phyloP scores from a whole-genome alignment of 1,140 invertebrate genomes.

The Brachionus manjavacas region DNA sequence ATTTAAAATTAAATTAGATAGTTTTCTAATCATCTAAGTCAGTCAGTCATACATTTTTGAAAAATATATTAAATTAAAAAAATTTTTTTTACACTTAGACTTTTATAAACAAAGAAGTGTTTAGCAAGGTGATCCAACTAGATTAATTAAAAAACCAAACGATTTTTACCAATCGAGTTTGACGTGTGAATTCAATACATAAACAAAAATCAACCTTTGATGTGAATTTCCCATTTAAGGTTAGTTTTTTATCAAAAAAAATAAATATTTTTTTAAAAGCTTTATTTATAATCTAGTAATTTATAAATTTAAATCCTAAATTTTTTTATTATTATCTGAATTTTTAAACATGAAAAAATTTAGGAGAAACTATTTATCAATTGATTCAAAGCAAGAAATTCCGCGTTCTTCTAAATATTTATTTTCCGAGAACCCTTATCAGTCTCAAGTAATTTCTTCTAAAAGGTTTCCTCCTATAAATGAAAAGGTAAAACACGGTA shows the following conservation, averaged over 20 bases:
- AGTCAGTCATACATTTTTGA: too few relatives aligned
- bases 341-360: neutral
- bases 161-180: neutral
- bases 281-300: neutral
- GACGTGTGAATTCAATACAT: neutral
- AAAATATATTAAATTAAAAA: too few relatives aligned
- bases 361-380: neutral
- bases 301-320: neutral
- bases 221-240: neutral
- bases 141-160: too few relatives aligned
- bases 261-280: neutral
- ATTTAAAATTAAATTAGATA: neutral
- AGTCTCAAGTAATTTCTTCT: neutral
- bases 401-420: neutral
- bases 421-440: neutral
- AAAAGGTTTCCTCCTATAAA: too few relatives aligned
- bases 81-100: too few relatives aligned
- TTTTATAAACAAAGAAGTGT: too few relatives aligned
- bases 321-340: neutral
- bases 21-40: neutral
- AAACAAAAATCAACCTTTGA: neutral
- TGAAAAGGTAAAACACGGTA: neutral
- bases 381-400: too few relatives aligned
- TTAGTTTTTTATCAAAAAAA: neutral
- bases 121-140: too few relatives aligned